These are phyloP conservation scores for Acrossocheilus wenchowensis DNA, from an alignment of 2,797 vertebrate species.

Conservation along the genomic window DNA sequence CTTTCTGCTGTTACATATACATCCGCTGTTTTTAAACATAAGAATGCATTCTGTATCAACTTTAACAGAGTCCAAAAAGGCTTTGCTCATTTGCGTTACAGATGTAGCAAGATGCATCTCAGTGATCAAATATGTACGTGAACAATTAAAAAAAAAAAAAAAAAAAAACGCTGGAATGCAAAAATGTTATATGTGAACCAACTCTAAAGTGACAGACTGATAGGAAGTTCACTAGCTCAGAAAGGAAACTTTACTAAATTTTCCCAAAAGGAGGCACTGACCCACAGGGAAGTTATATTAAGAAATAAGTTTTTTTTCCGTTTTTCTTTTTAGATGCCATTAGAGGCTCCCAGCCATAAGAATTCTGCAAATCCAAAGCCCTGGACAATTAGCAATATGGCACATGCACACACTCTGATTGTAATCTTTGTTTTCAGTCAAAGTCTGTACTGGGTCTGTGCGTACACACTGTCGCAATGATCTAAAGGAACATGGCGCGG, in stretches of 20 bases:
- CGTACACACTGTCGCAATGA: neutral
- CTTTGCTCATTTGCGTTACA: neutral
- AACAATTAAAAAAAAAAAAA: neutral
- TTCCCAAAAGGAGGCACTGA: neutral
- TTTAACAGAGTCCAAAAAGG: neutral
- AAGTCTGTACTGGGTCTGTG: slow-evolving; percentile 9
- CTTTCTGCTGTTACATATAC: neutral
- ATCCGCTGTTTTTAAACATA: neutral
- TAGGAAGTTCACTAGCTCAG: neutral
- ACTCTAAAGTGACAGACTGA: neutral
- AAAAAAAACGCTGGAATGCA: neutral
- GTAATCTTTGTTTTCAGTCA: slow-evolving; percentile 8
- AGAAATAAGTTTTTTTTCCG: neutral
- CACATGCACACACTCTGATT: slow-evolving; percentile 5
- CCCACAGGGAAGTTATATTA: neutral
- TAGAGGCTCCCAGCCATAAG: neutral
- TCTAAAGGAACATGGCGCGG: slow-evolving; percentile 24
- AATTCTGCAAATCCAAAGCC: neutral
- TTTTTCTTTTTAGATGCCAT: neutral
- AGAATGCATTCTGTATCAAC: neutral
- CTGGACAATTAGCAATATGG: neutral
- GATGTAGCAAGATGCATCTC: neutral
- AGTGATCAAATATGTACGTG: neutral
- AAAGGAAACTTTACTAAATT: neutral
- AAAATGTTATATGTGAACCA: neutral